These are phyloP conservation scores for Podarcis muralis DNA, from an alignment of 2,113 vertebrate species.

Conservation along the genomic window DNA sequence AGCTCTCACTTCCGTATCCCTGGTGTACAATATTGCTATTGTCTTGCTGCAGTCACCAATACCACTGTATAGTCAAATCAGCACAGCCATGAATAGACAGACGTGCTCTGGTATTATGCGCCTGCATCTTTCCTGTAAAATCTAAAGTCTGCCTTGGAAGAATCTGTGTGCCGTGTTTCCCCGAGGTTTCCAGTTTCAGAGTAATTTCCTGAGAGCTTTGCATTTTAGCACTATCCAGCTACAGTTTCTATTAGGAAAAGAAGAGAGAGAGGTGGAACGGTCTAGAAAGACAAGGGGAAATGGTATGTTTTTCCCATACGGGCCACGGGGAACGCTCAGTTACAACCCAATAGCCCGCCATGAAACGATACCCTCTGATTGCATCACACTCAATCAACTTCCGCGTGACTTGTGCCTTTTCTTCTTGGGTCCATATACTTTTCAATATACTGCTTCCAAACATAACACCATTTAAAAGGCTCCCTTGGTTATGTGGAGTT, in stretches of 20 bases:
- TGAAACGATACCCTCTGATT: slow-evolving; percentile 56
- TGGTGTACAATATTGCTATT: too few species aligned
- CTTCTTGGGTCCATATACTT: slow-evolving; percentile 47
- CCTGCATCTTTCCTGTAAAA: too few species aligned
- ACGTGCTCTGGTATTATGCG: too few species aligned
- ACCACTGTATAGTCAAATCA: too few species aligned
- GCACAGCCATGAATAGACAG: too few species aligned
- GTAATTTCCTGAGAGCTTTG: slow-evolving; percentile 72
- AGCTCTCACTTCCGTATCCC: too few species aligned
- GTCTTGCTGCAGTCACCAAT: too few species aligned
- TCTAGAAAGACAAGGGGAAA: slow-evolving; percentile 56
- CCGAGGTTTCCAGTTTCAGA: slow-evolving; percentile 72
- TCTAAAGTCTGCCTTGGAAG: slow-evolving; percentile 17
- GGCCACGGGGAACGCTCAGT: slow-evolving; percentile 46
- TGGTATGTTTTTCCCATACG: slow-evolving; percentile 42
- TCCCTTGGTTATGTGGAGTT: slow-evolving; percentile 5
- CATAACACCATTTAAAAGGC: slow-evolving; percentile 34
- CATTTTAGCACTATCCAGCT: slow-evolving; percentile 61
- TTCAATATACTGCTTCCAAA: slow-evolving; percentile 37
- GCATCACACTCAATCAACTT: slow-evolving; percentile 55
- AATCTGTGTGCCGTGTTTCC: slow-evolving; percentile 66
- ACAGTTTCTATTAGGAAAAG: slow-evolving; percentile 36
- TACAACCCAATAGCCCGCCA: slow-evolving; percentile 46
- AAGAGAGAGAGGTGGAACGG: slow-evolving; percentile 45
- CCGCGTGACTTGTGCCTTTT: slow-evolving; percentile 58